phyloP scores from a whole-genome alignment of 1,140 invertebrate species.

The Caerostris extrusa region DNA sequence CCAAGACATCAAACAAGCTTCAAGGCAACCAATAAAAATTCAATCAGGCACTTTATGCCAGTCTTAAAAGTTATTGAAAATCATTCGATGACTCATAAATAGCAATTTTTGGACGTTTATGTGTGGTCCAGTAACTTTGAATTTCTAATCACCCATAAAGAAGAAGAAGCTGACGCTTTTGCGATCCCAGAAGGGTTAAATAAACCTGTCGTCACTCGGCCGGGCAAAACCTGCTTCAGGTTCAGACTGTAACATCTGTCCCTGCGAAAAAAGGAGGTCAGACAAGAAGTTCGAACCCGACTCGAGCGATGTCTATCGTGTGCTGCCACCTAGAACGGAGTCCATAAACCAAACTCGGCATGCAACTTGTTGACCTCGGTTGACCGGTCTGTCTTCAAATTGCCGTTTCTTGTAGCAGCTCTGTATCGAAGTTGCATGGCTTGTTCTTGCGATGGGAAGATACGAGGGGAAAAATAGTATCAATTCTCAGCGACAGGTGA shows the following conservation, averaged over 20 bases:
- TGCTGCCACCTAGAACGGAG: slow-evolving; percentile 61
- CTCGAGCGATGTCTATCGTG: neutral
- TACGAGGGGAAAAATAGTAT: slow-evolving; percentile 43
- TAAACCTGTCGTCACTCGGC: slow-evolving; percentile 41
- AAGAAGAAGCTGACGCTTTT: neutral
- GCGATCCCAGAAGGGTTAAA: slow-evolving; percentile 52
- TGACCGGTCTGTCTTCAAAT: slow-evolving; percentile 48
- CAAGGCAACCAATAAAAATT: neutral
- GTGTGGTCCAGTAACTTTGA: slow-evolving; percentile 44
- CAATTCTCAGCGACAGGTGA: slow-evolving; percentile 20
- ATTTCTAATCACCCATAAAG: slow-evolving; percentile 34
- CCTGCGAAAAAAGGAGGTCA: slow-evolving; percentile 13
- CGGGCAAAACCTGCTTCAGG: slow-evolving; percentile 50
- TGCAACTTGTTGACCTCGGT: slow-evolving; percentile 64
- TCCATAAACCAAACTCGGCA: slow-evolving; percentile 46
- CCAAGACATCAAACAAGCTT: neutral
- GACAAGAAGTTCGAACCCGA: slow-evolving; percentile 57
- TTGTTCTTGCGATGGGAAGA: neutral
- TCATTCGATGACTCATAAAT: slow-evolving; percentile 23
- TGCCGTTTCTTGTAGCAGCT: neutral
- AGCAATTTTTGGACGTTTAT: slow-evolving; percentile 40
- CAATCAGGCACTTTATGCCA: neutral
- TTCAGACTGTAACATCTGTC: slow-evolving; percentile 54
- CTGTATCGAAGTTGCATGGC: neutral
- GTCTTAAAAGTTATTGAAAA: neutral